phyloP scores from a whole-genome alignment of 2,888 invertebrate genomes.

The Amaurobius ferox region DNA sequence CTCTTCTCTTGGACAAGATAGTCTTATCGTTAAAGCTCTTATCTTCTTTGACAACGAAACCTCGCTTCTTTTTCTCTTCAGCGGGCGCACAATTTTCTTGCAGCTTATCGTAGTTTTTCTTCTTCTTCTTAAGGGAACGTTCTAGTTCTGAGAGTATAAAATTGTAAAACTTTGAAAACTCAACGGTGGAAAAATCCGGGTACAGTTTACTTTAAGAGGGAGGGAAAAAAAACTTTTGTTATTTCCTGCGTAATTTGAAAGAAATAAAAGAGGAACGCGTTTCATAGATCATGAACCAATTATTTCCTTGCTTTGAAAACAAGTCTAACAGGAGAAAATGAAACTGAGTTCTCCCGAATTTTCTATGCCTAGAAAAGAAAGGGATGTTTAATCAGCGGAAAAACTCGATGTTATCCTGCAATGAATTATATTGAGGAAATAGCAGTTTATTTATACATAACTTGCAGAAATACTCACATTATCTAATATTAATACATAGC shows the following conservation, averaged over 20 bases:
- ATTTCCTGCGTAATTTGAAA: constrained; percentile 1
- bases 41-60: constrained; percentile 13
- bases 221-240: constrained; percentile 8
- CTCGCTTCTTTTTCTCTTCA: neutral
- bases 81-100: neutral
- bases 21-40: constrained; percentile 13
- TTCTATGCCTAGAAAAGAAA: too few species aligned
- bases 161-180: constrained; percentile 1
- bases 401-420: too few species aligned
- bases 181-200: neutral
- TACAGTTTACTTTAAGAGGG: neutral
- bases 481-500: too few species aligned
- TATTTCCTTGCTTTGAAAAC: constrained; percentile 3
- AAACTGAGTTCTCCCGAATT: too few species aligned
- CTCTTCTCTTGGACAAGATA: constrained; percentile 1
- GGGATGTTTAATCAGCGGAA: too few species aligned
- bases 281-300: constrained; percentile 5
- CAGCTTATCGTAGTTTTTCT: constrained; percentile 8
- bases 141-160: neutral
- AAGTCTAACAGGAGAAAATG: neutral
- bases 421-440: too few species aligned
- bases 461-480: too few species aligned
- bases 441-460: too few species aligned
- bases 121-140: neutral
- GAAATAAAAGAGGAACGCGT: neutral